Base-by-base conservation (phyloP, 2,113 vertebrate genomes). In the Ivindomyrus marchei region DNA sequence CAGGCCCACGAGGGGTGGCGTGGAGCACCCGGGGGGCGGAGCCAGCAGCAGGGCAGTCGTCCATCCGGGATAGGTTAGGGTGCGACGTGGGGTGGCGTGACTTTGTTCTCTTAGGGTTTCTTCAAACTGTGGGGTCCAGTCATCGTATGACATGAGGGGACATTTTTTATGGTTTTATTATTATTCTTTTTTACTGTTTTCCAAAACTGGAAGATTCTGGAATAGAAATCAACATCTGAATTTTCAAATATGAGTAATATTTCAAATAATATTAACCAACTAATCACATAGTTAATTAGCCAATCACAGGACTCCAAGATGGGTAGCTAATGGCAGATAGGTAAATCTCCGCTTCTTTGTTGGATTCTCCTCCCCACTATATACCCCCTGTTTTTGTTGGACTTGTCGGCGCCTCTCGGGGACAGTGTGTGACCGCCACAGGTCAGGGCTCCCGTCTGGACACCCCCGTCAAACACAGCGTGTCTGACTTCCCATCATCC, bases 21-120 rank as follows among this genome's bases (percentile, higher is more conserved):
- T 27, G 5, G 5, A 27, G 2, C 58, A 66, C 9, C 10, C 1
- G 27, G 66, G 31, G 70, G n/a, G 66, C 9, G 27, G 66, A 70
- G 15, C 31, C 5, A 74, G 70, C 87, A 86, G 87, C 88, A 91
- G 91, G 70, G 90, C 89, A 87, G 87, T 87, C 58, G 31, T 19
- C 89, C 89, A 53, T 27, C 70, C 50, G 8, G 39, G 11, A 24
- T 62, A 88, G 74, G 66, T 88, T 70, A 62, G 87, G 66, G 11
- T 70, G 27, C 27, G n/a, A 8, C 0, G 66, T 31, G 24, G 27
- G 27, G 27, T 27, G 27, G 66, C 2, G 11, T 70, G 66, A 0
- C 66, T 74, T 36, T 74, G n/a, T 1, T 27, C 27, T 36, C 31
- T 74, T 7, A 62, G 66, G 27, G n/a, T 10, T 74, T 36, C 66